Conservation (phyloP, 2,888 invertebrate genomes). For the Paralinhomoeus sp. region DNA sequence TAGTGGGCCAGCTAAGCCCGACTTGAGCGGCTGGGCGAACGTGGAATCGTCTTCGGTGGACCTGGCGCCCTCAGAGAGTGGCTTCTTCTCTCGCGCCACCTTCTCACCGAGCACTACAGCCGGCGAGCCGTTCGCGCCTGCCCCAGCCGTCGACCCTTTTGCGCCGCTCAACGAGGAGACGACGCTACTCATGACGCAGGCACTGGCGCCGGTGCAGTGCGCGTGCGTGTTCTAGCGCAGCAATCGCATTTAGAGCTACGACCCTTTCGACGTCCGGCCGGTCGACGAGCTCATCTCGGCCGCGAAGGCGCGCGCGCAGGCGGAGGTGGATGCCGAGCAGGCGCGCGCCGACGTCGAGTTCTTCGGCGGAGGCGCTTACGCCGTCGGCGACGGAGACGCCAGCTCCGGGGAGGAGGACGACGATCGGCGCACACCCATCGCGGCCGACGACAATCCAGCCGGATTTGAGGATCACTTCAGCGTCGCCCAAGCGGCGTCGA, state of each 20-base stretch:
- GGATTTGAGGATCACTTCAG: constrained; percentile 23
- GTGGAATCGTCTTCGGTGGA: neutral
- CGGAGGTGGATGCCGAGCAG: constrained; percentile 9
- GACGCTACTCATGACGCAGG: too few species aligned
- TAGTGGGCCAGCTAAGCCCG: neutral
- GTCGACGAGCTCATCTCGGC: constrained; percentile 24
- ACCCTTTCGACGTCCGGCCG: constrained; percentile 22
- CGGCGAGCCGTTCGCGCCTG: neutral
- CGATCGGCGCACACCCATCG: too few species aligned
- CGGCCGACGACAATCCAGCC: constrained; percentile 8
- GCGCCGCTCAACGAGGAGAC: neutral
- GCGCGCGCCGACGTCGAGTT: constrained; percentile 12
- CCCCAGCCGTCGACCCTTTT: neutral
- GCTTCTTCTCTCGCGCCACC: neutral
- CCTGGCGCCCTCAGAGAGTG: neutral
- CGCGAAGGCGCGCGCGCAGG: constrained; percentile 18
- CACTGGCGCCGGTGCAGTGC: too few species aligned
- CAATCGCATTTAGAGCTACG: constrained; percentile 14
- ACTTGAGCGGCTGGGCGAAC: neutral
- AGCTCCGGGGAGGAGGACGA: neutral
- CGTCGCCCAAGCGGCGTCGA: too few species aligned
- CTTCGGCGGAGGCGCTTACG: constrained; percentile 7
- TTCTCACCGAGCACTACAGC: neutral
- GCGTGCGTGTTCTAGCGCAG: too few species aligned
- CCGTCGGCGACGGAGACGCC: neutral